Base-by-base conservation (phyloP, 23 tunicate genomes). In the Aplidium turbinatum region DNA sequence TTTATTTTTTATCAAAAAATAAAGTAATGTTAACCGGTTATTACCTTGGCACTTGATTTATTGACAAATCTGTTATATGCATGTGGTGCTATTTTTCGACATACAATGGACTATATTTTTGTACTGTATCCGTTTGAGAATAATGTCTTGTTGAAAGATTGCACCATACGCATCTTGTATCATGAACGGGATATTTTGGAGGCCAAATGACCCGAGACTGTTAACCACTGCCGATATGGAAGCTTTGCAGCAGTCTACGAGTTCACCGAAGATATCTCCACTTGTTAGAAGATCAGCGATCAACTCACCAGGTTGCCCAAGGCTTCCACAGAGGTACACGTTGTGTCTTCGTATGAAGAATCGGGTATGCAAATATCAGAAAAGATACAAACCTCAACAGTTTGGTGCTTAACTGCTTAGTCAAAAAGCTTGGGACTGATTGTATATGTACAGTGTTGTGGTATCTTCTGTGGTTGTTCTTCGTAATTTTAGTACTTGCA, bases 111-210 rank as follows among this genome's bases (percentile, higher is more conserved):
- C n/a, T n/a, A n/a, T n/a, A n/a, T n/a, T n/a, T n/a, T n/a, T n/a
- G n/a, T n/a, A n/a, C n/a, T n/a, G n/a, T n/a, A n/a, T n/a, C n/a
- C n/a, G n/a, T n/a, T n/a, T n/a, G n/a, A n/a, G n/a, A n/a, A n/a
- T n/a, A n/a, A n/a, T n/a, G n/a, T n/a, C n/a, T n/a, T n/a, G n/a
- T 57, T 40, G 6, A 3, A 3, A 87, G 92, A 95, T 95, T 13
- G 99, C 99, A 6, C 99, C 99, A 16, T 88, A 83, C 60, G 89
- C 95, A 30, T 95, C 99, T 5, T 95, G 99, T 46, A 90, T 95
- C 28, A 75, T 89, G 45, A 95, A 95, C 54, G 89, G 99, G 22
- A 83, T 95, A 22, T 95, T 95, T 42, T 95, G 99, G 99, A 57
- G 96, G 31, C 99, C 99, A 0, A 78, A 76, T 31, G 99, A 95